A percentile compares a stretch with the other conserved stretches of the same genome.
Evolutionary conservation across 2,888 invertebrate genomes (phyloP).

Genomic region (Elegia similella): DNA sequence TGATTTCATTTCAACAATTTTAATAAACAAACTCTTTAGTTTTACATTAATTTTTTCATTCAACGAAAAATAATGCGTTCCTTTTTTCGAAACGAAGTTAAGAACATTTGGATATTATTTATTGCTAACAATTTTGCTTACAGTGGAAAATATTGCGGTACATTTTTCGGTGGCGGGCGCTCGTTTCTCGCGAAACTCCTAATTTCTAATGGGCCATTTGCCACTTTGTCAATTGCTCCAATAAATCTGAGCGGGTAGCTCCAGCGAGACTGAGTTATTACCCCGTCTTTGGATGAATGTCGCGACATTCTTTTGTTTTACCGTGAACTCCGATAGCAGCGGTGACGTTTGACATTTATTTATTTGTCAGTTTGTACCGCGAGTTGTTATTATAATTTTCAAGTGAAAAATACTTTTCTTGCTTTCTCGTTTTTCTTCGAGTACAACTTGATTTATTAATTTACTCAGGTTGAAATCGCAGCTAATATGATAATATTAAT

Average conservation of each 20-base stretch:
- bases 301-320: slow-evolving; percentile 71
- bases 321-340: slow-evolving; percentile 29
- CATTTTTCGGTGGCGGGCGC: slow-evolving; percentile 66
- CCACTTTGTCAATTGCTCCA: slow-evolving; percentile 82
- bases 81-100: slow-evolving; percentile 16
- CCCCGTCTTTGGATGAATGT: slow-evolving; percentile 66
- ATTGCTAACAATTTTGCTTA: slow-evolving; percentile 74
- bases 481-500: no score
- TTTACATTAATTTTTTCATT: not conserved
- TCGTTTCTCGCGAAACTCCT: slow-evolving; percentile 61
- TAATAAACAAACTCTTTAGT: not conserved
- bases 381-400: slow-evolving; percentile 1
- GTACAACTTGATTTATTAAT: not conserved
- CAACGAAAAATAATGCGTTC: not conserved
- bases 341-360: slow-evolving; percentile 21
- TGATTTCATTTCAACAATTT: no score
- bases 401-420: not conserved
- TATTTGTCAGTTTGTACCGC: slow-evolving; percentile 17
- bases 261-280: slow-evolving; percentile 58
- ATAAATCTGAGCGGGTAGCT: slow-evolving; percentile 72
- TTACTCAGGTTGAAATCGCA: no score
- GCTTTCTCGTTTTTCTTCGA: not conserved
- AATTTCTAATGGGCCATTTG: slow-evolving; percentile 82
- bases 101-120: slow-evolving; percentile 60
- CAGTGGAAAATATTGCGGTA: slow-evolving; percentile 71